Conservation (phyloP, 1,140 invertebrate genomes). For the Polypedilum vanderplanki region DNA sequence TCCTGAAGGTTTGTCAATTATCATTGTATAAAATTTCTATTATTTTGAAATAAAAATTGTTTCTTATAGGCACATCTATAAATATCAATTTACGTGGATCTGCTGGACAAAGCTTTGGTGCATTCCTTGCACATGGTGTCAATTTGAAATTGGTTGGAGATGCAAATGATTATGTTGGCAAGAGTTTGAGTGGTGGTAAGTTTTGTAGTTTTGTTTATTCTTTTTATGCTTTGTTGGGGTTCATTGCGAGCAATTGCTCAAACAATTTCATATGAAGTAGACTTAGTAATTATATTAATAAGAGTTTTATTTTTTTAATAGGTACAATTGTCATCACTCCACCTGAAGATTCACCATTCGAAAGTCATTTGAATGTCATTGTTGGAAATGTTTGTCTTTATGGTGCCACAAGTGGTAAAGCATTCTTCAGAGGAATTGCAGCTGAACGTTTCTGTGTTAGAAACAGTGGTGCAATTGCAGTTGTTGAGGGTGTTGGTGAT, state of each 20-base stretch:
- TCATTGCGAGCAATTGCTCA: too few species aligned
- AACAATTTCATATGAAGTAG: too few species aligned
- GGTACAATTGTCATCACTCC: conserved; percentile 90
- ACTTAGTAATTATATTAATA: too few species aligned
- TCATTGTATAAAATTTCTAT: too few species aligned
- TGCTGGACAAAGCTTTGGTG: conserved; percentile 98
- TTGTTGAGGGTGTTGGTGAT: conserved; percentile 91
- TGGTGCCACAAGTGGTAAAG: conserved; percentile 89
- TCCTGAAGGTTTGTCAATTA: conserved; percentile 62
- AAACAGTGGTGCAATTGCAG: conserved; percentile 91
- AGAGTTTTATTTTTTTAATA: too few species aligned
- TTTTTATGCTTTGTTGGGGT: too few species aligned
- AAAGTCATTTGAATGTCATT: conserved; percentile 92
- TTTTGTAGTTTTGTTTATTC: too few species aligned
- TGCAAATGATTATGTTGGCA: conserved; percentile 97
- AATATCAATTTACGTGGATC: conserved; percentile 83
- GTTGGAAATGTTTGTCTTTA: conserved; percentile 98
- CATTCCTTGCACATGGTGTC: conserved; percentile 90
- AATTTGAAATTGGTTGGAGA: conserved; percentile 90
- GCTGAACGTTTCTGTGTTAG: conserved; percentile 97
- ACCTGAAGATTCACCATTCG: conserved; percentile 72
- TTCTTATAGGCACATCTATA: conserved; percentile 59
- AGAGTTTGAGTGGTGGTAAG: conserved; percentile 92
- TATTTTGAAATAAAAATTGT: too few species aligned
- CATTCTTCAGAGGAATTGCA: conserved; percentile 93